Conservation (phyloP, 2,113 vertebrate genomes). For the Ia io region DNA sequence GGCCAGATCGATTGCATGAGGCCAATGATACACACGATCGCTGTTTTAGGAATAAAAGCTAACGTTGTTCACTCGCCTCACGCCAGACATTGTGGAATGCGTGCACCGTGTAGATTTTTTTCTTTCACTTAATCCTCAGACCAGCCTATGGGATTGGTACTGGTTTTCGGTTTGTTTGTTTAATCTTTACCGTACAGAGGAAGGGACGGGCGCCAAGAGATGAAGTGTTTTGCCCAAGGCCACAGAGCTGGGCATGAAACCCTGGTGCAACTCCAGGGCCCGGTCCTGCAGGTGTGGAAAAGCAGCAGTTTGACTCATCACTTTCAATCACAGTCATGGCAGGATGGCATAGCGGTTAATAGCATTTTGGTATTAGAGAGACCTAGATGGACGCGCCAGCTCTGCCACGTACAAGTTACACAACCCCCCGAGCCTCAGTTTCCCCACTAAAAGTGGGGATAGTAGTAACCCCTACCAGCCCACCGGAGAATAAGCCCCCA, state of each 20-base stretch:
- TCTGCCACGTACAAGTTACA: background rate
- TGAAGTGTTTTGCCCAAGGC: background rate
- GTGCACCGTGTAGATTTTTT: rapidly evolving
- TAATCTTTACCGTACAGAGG: background rate
- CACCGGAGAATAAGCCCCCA: background rate
- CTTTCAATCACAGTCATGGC: background rate
- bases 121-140: background rate
- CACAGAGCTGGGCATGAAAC: background rate
- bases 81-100: background rate
- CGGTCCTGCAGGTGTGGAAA: background rate
- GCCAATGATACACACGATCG: background rate
- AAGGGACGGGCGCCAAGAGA: background rate
- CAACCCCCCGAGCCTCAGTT: background rate
- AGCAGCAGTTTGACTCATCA: background rate
- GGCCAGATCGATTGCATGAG: background rate
- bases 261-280: background rate
- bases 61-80: background rate
- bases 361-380: background rate
- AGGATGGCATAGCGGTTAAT: background rate
- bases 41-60: background rate
- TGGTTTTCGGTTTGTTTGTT: background rate
- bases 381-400: background rate
- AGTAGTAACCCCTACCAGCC: background rate
- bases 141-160: background rate
- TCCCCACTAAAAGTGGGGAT: background rate